Evolutionary conservation across 2,888 invertebrate genomes (phyloP), one percentile per base, ranked within the genome.

Genomic region (Oxytorus armatus): DNA sequence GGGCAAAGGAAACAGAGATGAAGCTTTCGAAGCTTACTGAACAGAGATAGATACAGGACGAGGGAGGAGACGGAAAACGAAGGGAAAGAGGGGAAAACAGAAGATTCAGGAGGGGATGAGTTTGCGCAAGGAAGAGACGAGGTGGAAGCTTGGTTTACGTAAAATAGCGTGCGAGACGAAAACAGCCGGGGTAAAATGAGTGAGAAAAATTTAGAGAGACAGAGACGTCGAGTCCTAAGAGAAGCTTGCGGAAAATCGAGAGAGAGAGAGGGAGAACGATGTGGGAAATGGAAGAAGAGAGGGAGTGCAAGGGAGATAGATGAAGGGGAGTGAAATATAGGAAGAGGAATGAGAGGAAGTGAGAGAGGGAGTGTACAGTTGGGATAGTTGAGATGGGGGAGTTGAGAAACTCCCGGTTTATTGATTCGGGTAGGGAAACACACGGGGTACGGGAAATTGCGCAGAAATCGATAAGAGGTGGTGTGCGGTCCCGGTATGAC

Each of bases 401-500:
- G 81, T 81, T 57, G 74, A 66, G 68, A 63, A 79, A 75, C 70
- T 57, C 74, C 79, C 70, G 65, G 79, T 79, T 79, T 79, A 79
- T 79, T 79, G 79, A 79, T 79, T 79, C 79, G 75, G 69, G 73
- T 69, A 74, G 73, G 73, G 73, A 82, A 74, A 79, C 61, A 70
- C 29, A 42, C 21, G 44, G 10, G 23, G 79, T 76, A 90, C 90
- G 91, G 90, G 89, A 90, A 91, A 91, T 90, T 89, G 91, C 90
- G 90, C 90, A 91, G 90, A 88, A 91, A 91, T 91, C 91, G 91
- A 91, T 91, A 91, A 89, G 88, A 87, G 90, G 89, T 88, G 86
- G 88, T 86, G 70, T 69, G 55, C 59, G 79, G 73, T 75, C 81
- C 79, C 70, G 79, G 79, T 61, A 72, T 76, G 72, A 75, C 75